Evolutionary conservation across 2,888 invertebrate genomes (phyloP), one percentile per base, ranked within the genome.

Genomic region (Caenorhabditis uteleia): DNA sequence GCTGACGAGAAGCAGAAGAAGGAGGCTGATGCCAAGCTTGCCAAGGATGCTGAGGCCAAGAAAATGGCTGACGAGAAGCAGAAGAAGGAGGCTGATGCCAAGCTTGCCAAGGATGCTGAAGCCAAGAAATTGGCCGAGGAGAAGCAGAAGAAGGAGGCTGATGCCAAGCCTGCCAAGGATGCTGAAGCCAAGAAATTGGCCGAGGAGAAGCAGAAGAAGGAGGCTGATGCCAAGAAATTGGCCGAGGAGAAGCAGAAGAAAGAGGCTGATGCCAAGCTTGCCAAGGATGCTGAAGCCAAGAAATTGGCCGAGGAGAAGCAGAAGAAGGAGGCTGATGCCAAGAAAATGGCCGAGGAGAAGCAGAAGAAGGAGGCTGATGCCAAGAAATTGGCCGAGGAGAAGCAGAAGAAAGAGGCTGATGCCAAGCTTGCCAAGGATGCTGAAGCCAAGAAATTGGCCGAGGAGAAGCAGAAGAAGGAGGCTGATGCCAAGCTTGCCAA

Each of bases 261-360:
- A 16, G 45, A 56, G 25, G 55, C 39, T 26, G 34, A 45, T 25
- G 38, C 23, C 4, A 42, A 50, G 26, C 23, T 21, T 33, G 38
- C 21, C 1, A 21, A 7, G 7, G 36, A 26, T n/a, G 38, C 14
- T 10, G 29, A 34, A 10, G 38, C 25, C 1, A 53, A 54, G 29
- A 12, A 39, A 29, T 18, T 33, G 5, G 45, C 23, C 12, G 61
- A 55, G 2, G 51, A 47, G 12, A 33, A 45, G 31, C 10, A 25
- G 16, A 53, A 55, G 36, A 26, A 53, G 42, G 49, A 38, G 12
- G 48, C 51, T 21, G 62, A 64, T 3, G 49, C 3, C 2, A 36
- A 47, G 16, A n/a, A n/a, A n/a, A n/a, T n/a, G n/a, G n/a, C n/a
- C n/a, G n/a, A n/a, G n/a, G n/a, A n/a, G n/a, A n/a, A n/a, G n/a